Conservation (phyloP, 37 sponge, comb jelly and placozoan genomes). For the Geodia barretti region DNA sequence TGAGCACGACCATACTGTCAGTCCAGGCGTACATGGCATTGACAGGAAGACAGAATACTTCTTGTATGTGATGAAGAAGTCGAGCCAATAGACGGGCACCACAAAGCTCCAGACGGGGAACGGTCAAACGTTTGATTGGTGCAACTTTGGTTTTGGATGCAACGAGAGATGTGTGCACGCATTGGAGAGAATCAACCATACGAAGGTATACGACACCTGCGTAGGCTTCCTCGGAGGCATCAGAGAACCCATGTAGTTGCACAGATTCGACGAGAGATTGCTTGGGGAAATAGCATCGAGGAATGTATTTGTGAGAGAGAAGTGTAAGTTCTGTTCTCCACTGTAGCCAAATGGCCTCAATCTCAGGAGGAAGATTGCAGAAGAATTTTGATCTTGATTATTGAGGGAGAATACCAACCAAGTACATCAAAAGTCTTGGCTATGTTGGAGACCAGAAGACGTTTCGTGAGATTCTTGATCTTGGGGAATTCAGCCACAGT, state of each 20-base stretch:
- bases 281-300: conserved; percentile 26
- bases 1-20: conserved; percentile 28
- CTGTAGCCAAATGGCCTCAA: conserved; percentile 13
- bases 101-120: conserved; percentile 29
- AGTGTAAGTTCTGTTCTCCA: conserved; percentile 20
- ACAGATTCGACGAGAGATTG: background rate
- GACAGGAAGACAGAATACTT: background rate
- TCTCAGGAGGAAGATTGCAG: conserved; percentile 18
- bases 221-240: conserved; percentile 27
- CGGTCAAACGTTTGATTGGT: conserved; percentile 21
- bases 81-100: conserved; percentile 15
- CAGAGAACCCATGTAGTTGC: conserved; percentile 35
- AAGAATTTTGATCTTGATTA: conserved; percentile 40
- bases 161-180: conserved; percentile 17
- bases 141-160: conserved; percentile 27
- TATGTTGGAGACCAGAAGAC: conserved; percentile 8
- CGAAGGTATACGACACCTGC: conserved; percentile 23
- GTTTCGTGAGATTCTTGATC: background rate
- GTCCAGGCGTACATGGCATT: conserved; percentile 15
- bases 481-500: background rate
- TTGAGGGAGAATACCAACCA: conserved; percentile 6
- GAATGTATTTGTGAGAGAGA: background rate
- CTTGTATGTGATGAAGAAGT: conserved; percentile 9
- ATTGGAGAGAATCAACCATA: conserved; percentile 1
- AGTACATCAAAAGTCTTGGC: conserved; percentile 32